Percentiles rank a stretch among this genome's conserved stretches.
phyloP scores from a whole-genome alignment of 2,797 vertebrate genomes.

The Lithobates pipiens region DNA sequence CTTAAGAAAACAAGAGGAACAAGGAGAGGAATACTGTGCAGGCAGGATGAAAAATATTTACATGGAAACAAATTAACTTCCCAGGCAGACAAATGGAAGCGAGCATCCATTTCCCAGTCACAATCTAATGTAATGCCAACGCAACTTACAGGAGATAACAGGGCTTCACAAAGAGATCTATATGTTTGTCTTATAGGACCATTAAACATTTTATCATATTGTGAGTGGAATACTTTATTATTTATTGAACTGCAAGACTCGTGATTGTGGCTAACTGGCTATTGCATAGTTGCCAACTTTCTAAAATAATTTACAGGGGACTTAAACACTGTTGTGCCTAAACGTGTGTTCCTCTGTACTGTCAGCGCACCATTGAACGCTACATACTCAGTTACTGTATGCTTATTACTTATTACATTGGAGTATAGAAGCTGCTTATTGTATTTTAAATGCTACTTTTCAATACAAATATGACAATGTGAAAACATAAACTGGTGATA shows the following conservation, averaged over 20 bases:
- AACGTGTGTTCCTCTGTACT: too few species aligned
- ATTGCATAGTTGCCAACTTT: too few species aligned
- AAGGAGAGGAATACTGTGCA: constrained; percentile 28
- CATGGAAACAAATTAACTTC: constrained; percentile 50
- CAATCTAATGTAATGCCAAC: constrained; percentile 27
- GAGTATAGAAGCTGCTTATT: too few species aligned
- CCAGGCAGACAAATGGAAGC: constrained; percentile 15
- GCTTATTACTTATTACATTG: too few species aligned
- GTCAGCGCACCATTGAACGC: too few species aligned
- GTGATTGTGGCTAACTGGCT: background rate
- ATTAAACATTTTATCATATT: constrained; percentile 18
- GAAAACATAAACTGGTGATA: too few species aligned
- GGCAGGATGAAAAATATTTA: constrained; percentile 48
- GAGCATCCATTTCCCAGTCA: constrained; percentile 31
- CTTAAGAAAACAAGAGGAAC: constrained; percentile 21
- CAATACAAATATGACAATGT: too few species aligned
- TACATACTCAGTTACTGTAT: too few species aligned
- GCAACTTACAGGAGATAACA: constrained; percentile 15
- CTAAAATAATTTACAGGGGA: too few species aligned
- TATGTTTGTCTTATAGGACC: constrained; percentile 20
- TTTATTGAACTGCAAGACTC: background rate
- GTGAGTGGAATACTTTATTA: background rate
- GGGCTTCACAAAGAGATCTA: constrained; percentile 16
- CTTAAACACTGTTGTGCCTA: too few species aligned
- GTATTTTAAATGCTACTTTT: too few species aligned